Evolutionary conservation across 1,140 invertebrate genomes (phyloP), one percentile per base, ranked within the genome.

Genomic region (Bombus pascuorum): DNA sequence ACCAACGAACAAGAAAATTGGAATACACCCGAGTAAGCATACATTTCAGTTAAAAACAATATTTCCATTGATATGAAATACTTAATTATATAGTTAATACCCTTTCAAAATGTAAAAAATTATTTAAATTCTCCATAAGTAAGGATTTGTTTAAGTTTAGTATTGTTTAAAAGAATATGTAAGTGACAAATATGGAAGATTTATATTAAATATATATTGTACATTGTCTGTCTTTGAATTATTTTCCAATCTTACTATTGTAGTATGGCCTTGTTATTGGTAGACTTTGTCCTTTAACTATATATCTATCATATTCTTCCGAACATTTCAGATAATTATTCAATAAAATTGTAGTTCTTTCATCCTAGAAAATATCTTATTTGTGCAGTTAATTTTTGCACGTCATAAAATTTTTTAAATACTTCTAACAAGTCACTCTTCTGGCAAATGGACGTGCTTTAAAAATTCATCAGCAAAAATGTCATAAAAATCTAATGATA

Each of bases 11-110:
- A 32, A 42, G 76, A 78, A 42, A 65, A 37, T 65, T 78, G 76
- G 76, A 59, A 78, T 32, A 78, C 76, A 65, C 76, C 76, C 28
- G 77, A 79, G 77, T 79, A 66, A 79, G 77, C 39, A 68, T 66
- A 66, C 12, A 10, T n/a, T 77, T 42, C 18, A 77, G 9, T 13
- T 34, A 25, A 44, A 32, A 42, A 44, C 6, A 32, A 32, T 73
- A 71, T 42, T 71, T n/a, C 22, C n/a, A 8, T 73, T n/a, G 5
- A n/a, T n/a, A 28, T 15, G 13, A 28, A 42, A 13, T 28, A 42
- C 25, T n/a, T 28, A 12, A 39, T 28, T 71, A 53, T 22, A 53
- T 53, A 22, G 8, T 28, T 13, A 71, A 12, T 28, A 37, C 9
- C 34, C 18, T 4, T n/a, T 71, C 42, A 25, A 47, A 47, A 18